Evolutionary conservation across 2,113 vertebrate genomes (phyloP), one percentile per base, ranked within the genome.

Genomic region (Oceanodroma tethys): DNA sequence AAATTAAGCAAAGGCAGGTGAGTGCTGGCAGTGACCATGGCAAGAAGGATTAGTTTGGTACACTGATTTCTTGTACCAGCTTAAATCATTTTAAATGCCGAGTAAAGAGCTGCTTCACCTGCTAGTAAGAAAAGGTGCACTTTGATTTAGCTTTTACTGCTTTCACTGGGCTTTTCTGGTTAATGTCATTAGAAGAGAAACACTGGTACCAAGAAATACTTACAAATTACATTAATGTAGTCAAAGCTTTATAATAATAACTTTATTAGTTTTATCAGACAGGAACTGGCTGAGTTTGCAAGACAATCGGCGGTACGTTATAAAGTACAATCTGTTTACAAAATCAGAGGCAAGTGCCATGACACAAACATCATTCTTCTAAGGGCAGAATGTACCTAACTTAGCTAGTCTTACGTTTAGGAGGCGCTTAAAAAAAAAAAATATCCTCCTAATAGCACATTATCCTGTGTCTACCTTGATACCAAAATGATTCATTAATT

Each of bases 1-100:
- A 9, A 40, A 70, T 56, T 5, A 15, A 11, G 18, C 2, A 1
- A 30, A 47, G 38, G 26, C n/a, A 65, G 42, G 38, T 58, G 56
- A 63, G 48, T 15, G 5, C 34, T 74, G 34, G 18, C 36, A 60
- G 66, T 38, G 32, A 30, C 19, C 10, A 3, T 11, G 42, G n/a
- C 43, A 27, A 30, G 14, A 9, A 71, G 47, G 13, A 7, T 73
- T 38, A 1, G 1, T 68, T 80, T 68, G 9, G 20, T 30, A 8
- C 5, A 2, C 0, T 0, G 4, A 5, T 67, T 74, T 55, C 40
- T 83, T 32, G 11, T 45, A 16, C 36, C 32, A 42, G 5, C 42
- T 38, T 36, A 19, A 82, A 47, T 71, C 0, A 3, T 36, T 62
- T 60, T 22, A 34, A 86, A 45, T 53, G 59, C 32, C 5, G 7